These are phyloP conservation scores for Saturnia japonica DNA, from an alignment of 2,888 invertebrate genomes.

Conservation along the genomic window DNA sequence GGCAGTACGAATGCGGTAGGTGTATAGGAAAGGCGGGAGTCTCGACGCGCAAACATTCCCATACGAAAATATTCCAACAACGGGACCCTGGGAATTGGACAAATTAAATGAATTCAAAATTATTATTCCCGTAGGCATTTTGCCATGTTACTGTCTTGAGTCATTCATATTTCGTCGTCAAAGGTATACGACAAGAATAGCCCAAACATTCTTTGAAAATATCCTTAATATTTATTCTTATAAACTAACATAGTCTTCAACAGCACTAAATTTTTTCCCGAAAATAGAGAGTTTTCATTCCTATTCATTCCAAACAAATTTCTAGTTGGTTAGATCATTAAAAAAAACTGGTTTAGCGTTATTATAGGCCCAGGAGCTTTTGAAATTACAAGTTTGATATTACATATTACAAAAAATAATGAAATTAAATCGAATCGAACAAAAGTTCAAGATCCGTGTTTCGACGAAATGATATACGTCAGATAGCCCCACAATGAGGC, in stretches of 20 bases:
- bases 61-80: constrained; percentile 49
- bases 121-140: constrained; percentile 24
- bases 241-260: no score
- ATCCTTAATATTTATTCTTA: background rate
- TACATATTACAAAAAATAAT: background rate
- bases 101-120: constrained; percentile 54
- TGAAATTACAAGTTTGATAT: background rate
- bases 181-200: background rate
- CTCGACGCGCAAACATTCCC: constrained; percentile 56
- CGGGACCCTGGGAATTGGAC: constrained; percentile 66
- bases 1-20: constrained; percentile 50
- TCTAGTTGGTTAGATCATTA: no score
- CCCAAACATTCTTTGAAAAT: background rate
- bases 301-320: no score
- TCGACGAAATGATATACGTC: constrained; percentile 47
- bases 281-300: no score
- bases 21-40: constrained; percentile 49
- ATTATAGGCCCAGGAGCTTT: background rate
- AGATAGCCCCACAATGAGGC: constrained; percentile 37
- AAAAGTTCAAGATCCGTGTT: constrained; percentile 31
- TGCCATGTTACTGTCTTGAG: constrained; percentile 25
- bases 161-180: constrained; percentile 24
- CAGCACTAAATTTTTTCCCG: no score
- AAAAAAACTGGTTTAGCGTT: background rate
- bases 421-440: constrained; percentile 26